phyloP scores from a whole-genome alignment of 2,113 vertebrate genomes.

The Etheostoma spectabile region DNA sequence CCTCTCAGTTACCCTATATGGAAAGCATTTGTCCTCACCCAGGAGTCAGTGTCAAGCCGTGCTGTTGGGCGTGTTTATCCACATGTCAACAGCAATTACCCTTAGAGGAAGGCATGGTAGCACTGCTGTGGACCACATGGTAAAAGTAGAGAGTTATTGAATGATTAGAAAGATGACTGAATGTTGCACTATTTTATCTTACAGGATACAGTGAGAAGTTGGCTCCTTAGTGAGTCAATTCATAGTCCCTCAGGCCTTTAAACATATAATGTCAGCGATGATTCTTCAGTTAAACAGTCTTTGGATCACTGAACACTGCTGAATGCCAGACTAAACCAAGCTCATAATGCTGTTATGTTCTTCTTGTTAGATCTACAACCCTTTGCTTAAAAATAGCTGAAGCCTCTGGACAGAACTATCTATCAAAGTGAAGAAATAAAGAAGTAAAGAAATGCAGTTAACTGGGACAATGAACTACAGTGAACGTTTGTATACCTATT shows the following conservation, averaged over 20 bases:
- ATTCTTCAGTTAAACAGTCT: slow-evolving; percentile 21
- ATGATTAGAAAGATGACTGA: slow-evolving; percentile 7
- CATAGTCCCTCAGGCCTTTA: slow-evolving; percentile 31
- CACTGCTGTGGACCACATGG: neutral
- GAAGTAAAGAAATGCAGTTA: neutral
- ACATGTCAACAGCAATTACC: slow-evolving; percentile 32
- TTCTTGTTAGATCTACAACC: slow-evolving; percentile 21
- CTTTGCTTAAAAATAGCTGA: slow-evolving; percentile 25
- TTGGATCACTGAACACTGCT: slow-evolving; percentile 31
- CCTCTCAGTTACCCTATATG: slow-evolving; percentile 37
- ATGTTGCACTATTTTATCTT: neutral
- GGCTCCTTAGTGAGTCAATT: slow-evolving; percentile 13
- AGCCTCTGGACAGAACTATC: slow-evolving; percentile 9
- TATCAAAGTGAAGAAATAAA: slow-evolving; percentile 10
- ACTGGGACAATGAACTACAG: neutral
- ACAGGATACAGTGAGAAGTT: neutral
- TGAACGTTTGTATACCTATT: slow-evolving; percentile 21
- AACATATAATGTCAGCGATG: slow-evolving; percentile 43
- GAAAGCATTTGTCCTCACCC: slow-evolving; percentile 39
- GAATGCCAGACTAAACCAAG: slow-evolving; percentile 38
- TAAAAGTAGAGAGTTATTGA: slow-evolving; percentile 5
- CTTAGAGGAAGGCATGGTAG: neutral
- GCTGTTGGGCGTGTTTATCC: slow-evolving; percentile 38
- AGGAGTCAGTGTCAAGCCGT: slow-evolving; percentile 21
- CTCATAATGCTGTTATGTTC: slow-evolving; percentile 29